Base-by-base conservation (phyloP, 1,140 invertebrate species). In the Brachionus rotundiformis region DNA sequence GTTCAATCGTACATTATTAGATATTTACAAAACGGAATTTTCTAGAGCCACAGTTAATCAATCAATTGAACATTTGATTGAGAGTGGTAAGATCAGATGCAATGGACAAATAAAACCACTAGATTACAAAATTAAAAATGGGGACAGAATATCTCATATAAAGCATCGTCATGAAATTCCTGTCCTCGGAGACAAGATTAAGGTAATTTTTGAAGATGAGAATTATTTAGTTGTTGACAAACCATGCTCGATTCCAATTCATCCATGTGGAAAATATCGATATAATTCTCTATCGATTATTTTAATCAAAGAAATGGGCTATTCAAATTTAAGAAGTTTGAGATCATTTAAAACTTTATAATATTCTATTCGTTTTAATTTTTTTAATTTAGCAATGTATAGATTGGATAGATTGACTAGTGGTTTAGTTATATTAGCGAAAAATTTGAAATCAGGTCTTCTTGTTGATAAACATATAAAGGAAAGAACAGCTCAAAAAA, bases 211-310 rank as follows among this genome's bases (percentile, higher is more conserved):
- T 90, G 94, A 97, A 91, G 94, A 95, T 91, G 94, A 97, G 89
- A 94, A 98, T 90, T 91, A 98, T 90, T 92, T 99, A 89, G 97
- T 99, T 88, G 93, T 99, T 87, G 96, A 99, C 92, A 99, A 99
- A 92, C 97, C 98, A 85, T 93, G 96, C 87, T 99, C 96, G 88
- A 96, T 99, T 90, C 98, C 98, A 89, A 95, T 96, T 65, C 96
- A 98, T 89, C 95, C 96, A 0, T 98, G 96, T 88, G 96, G 96
- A 76, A 91, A 95, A 82, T 98, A 98, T 87, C 90, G 96, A 36
- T 94, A 96, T 89, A 98, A 98, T 88, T 95, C 95, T 10, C 92
- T 98, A 47, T 93, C 95, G 23, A 96, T 95, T 87, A 98, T 98
- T 83, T 90, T 98, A 83, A 95, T 94, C 84, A 97, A 97, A 89